Percentiles rank a stretch among this genome's conserved stretches.
Conservation (phyloP, 2,113 vertebrate species). For the Mesocricetus auratus region DNA sequence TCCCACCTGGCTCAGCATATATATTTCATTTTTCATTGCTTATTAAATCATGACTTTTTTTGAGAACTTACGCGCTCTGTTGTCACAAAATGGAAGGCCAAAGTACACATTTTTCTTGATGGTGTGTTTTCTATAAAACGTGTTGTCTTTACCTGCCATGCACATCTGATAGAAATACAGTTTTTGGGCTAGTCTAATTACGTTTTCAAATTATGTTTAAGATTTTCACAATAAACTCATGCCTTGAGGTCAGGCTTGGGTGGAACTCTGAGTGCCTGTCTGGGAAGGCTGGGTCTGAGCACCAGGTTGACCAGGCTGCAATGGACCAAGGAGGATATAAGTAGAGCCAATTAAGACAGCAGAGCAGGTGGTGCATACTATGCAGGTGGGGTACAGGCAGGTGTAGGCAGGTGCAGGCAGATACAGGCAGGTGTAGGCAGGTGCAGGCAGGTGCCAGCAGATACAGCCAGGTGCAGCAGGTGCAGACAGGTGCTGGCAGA, state of each 20-base stretch:
- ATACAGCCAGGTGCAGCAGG: no score
- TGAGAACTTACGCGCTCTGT: neutral
- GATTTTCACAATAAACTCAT: neutral
- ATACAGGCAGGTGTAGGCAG: neutral
- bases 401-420: neutral
- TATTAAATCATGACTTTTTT: neutral
- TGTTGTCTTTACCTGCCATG: neutral
- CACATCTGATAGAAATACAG: neutral
- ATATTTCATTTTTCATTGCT: neutral
- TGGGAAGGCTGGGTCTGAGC: conserved; percentile 25
- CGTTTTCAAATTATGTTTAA: conserved; percentile 22
- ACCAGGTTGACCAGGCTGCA: neutral
- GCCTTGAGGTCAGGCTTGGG: neutral
- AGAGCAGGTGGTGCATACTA: neutral
- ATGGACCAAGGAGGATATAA: conserved; percentile 39
- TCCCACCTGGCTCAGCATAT: neutral
- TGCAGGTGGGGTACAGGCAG: no score
- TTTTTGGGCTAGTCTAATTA: conserved; percentile 5
- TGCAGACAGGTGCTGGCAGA: conserved; percentile 91
- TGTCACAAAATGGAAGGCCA: neutral
- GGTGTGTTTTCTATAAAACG: conserved; percentile 21
- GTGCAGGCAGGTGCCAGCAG: no score
- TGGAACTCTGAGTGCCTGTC: neutral
- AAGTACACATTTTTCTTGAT: neutral
- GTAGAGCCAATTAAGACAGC: conserved; percentile 66